Evolutionary conservation across 64 coral and sea anemone species (phyloP).

Genomic region (Porites australiensis): DNA sequence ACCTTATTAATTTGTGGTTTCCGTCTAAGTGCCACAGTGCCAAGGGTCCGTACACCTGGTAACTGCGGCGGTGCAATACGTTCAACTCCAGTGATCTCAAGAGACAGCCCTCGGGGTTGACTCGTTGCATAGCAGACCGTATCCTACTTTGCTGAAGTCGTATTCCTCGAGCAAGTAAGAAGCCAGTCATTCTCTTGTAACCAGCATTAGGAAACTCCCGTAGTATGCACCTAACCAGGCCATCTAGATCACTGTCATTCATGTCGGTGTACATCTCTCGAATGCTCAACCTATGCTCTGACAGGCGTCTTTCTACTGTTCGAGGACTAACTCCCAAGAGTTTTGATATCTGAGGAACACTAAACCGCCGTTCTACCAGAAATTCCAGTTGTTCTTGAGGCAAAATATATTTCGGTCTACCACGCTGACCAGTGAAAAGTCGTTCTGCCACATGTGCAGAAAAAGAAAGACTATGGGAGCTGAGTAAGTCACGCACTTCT

Average conservation of each 20-base stretch:
- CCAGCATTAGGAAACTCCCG: constrained; percentile 50
- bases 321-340: constrained; percentile 48
- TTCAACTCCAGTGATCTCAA: constrained; percentile 31
- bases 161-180: constrained; percentile 25
- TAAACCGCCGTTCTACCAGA: constrained; percentile 33
- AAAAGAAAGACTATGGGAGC: constrained; percentile 17
- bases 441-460: not conserved
- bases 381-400: constrained; percentile 43
- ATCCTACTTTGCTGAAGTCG: constrained; percentile 41
- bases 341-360: constrained; percentile 42
- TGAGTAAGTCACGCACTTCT: constrained; percentile 22
- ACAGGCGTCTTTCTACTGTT: constrained; percentile 56
- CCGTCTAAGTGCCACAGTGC: constrained; percentile 56
- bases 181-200: constrained; percentile 59
- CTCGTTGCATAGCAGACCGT: constrained; percentile 7
- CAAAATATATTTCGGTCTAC: constrained; percentile 32
- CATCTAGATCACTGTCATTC: constrained; percentile 15
- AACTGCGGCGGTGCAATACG: constrained; percentile 26
- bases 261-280: constrained; percentile 25
- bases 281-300: constrained; percentile 3
- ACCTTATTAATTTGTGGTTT: constrained; percentile 36
- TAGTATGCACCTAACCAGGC: constrained; percentile 12
- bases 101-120: constrained; percentile 2
- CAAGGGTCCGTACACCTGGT: constrained; percentile 40
- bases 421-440: constrained; percentile 28